Evolutionary conservation across 2,888 invertebrate species (phyloP), one percentile per base, ranked within the genome.

Genomic region (Palloptera scutellata): DNA sequence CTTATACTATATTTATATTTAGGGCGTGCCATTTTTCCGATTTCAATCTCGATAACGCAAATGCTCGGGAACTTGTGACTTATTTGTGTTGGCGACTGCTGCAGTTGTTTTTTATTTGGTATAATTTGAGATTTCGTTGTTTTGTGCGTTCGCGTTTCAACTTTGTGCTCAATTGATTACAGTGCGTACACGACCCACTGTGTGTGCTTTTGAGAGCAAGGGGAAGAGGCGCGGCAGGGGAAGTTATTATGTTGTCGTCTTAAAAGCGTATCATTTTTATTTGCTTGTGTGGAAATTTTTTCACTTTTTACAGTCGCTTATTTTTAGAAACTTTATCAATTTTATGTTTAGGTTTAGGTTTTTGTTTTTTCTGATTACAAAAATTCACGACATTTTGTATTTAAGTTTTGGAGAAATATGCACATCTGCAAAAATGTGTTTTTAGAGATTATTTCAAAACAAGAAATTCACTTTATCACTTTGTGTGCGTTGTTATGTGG

Each of bases 101-200:
- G 40, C 52, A 59, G 43, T 30, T 66, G 12, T 61, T 43, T 10
- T 65, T 43, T 19, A 48, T 20, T 43, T 52, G 4, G 8, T 52
- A 61, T 57, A 59, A 52, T 42, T 64, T 15, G 41, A 57, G 15
- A 30, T 43, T 42, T 61, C 64, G 45, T 52, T 51, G 64, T 45
- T 61, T 65, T 68, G 72, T 70, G 75, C 71, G 71, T 74, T 58
- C 45, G 15, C 41, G 52, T 57, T 61, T 15, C 13, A 20, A 52
- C 51, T 57, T 57, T 64, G 51, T 69, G 55, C 64, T 51, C 45
- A 15, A 48, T 52, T 67, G n/a, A 40, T 30, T 65, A 62, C 71
- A 71, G 66, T 60, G 65, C 63, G 67, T 30, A 63, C 59, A 72
- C 65, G 73, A 74, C 72, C 78, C 78, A 78, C 76, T 76, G 76